Conservation (phyloP, 2,888 invertebrate genomes). For the Danaus chrysippus region DNA sequence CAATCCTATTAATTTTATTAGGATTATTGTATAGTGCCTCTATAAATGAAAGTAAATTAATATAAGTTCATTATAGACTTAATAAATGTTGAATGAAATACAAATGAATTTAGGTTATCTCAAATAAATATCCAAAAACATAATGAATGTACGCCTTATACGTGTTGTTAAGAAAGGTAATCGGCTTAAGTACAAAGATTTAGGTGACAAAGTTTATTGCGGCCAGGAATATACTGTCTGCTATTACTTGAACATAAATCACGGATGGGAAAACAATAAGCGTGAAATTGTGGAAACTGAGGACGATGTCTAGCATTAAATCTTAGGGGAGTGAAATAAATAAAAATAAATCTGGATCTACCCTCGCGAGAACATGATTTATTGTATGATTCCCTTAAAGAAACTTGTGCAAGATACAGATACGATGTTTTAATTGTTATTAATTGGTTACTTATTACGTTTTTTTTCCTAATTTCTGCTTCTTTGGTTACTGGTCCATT, state of each 20-base stretch:
- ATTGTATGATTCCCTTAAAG: slow-evolving; percentile 46
- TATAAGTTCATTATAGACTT: too few species aligned
- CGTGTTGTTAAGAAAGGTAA: slow-evolving; percentile 39
- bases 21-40: too few species aligned
- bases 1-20: too few species aligned
- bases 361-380: slow-evolving; percentile 72
- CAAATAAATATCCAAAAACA: too few species aligned
- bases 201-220: slow-evolving; percentile 78
- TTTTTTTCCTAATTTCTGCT: background rate
- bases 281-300: slow-evolving; percentile 79
- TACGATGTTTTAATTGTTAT: slow-evolving; percentile 48
- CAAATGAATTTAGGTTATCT: too few species aligned
- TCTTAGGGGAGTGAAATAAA: slow-evolving; percentile 78
- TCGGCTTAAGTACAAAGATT: slow-evolving; percentile 75
- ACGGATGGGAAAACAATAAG: slow-evolving; percentile 80
- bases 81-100: too few species aligned
- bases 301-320: slow-evolving; percentile 74
- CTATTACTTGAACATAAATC: slow-evolving; percentile 76
- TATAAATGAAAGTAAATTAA: too few species aligned
- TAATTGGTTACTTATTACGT: slow-evolving; percentile 41
- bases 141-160: background rate
- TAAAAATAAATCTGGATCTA: slow-evolving; percentile 74
- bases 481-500: too few species aligned
- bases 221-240: slow-evolving; percentile 72
- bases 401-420: slow-evolving; percentile 34